phyloP scores from a whole-genome alignment of 2,888 invertebrate genomes.

The Villa cingulata region DNA sequence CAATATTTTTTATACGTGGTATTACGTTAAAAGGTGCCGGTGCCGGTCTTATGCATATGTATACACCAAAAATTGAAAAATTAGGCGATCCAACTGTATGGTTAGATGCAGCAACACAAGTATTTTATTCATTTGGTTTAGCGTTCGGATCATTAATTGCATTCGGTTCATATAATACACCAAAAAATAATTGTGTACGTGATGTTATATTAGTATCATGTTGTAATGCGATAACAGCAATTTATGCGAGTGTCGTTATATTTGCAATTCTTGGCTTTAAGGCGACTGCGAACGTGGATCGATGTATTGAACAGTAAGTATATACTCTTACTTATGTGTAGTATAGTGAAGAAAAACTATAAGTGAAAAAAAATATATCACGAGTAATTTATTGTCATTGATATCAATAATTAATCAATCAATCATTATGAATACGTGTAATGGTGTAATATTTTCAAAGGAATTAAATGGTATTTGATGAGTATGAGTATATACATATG shows the following conservation, averaged over 20 bases:
- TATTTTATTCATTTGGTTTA: conserved; percentile 89
- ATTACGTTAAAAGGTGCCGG: conserved; percentile 76
- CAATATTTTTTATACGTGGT: conserved; percentile 86
- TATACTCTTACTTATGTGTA: neutral
- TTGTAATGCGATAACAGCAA: conserved; percentile 87
- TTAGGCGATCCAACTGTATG: conserved; percentile 79
- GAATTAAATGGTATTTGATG: too few relatives aligned
- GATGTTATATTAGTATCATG: conserved; percentile 82
- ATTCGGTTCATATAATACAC: conserved; percentile 89
- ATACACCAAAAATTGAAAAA: conserved; percentile 83
- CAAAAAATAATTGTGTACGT: conserved; percentile 86
- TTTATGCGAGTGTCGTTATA: conserved; percentile 89
- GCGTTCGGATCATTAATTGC: conserved; percentile 93
- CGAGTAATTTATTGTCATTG: too few relatives aligned
- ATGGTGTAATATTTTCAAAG: too few relatives aligned
- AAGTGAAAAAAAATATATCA: too few relatives aligned
- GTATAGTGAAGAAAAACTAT: too few relatives aligned
- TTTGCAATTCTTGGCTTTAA: conserved; percentile 93
- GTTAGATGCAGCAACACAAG: conserved; percentile 94
- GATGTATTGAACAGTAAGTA: conserved; percentile 60
- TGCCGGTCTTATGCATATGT: conserved; percentile 79
- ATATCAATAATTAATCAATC: too few relatives aligned
- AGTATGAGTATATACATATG: too few relatives aligned
- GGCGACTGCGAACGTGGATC: conserved; percentile 78
- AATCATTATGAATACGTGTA: too few relatives aligned